These are phyloP conservation scores for Sebastes nivosus DNA, from an alignment of 2,797 vertebrate genomes.

Conservation along the genomic window DNA sequence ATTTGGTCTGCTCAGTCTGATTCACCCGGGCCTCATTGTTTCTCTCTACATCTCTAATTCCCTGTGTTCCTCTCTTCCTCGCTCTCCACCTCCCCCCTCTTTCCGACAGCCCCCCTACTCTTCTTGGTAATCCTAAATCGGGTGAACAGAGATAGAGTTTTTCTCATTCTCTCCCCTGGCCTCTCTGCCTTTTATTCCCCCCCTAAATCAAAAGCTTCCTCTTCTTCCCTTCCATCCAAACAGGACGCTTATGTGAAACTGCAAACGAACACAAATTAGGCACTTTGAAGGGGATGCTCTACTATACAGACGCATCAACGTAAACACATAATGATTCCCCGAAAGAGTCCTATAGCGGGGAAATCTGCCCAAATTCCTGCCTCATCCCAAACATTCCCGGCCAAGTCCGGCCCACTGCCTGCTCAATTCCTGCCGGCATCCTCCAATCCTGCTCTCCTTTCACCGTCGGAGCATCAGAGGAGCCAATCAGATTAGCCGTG, in stretches of 20 bases:
- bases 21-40: slow-evolving; percentile 60
- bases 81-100: slow-evolving; percentile 43
- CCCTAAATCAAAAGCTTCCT: slow-evolving; percentile 71
- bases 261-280: slow-evolving; percentile 10
- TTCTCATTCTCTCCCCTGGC: slow-evolving; percentile 59
- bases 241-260: slow-evolving; percentile 30
- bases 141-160: slow-evolving; percentile 68
- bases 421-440: slow-evolving; percentile 66
- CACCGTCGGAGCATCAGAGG: slow-evolving; percentile 64
- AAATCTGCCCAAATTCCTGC: slow-evolving; percentile 69
- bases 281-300: slow-evolving; percentile 31
- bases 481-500: slow-evolving; percentile 82
- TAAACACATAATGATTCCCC: slow-evolving; percentile 66
- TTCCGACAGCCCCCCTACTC: slow-evolving; percentile 54
- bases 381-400: slow-evolving; percentile 65
- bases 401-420: slow-evolving; percentile 65
- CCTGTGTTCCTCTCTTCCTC: slow-evolving; percentile 45
- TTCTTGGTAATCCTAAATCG: slow-evolving; percentile 75
- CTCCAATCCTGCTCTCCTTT: slow-evolving; percentile 73
- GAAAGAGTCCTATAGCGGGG: slow-evolving; percentile 52
- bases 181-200: slow-evolving; percentile 51
- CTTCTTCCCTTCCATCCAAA: slow-evolving; percentile 48
- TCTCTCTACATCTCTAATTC: slow-evolving; percentile 60
- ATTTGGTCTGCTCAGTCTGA: slow-evolving; percentile 43
- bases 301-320: slow-evolving; percentile 76